Percentiles rank a stretch among this genome's conserved stretches.
Conservation (phyloP, 2,888 invertebrate genomes). For the Encarsia formosa region DNA sequence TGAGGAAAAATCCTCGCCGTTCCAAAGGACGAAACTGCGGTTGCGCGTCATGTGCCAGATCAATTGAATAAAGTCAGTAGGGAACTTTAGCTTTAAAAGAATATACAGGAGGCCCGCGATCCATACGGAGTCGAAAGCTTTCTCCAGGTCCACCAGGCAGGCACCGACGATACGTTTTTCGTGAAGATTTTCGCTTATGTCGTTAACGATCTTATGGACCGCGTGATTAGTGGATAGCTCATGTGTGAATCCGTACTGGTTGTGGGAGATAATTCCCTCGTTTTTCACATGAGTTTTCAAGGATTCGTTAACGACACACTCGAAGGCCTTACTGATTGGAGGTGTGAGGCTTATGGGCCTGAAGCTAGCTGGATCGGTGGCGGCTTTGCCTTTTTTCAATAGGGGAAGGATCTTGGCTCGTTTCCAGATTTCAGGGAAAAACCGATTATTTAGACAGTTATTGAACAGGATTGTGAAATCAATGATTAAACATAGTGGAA, state of each 20-base stretch:
- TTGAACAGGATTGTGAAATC: conserved; percentile 23
- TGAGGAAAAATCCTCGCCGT: too few species aligned
- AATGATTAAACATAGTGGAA: neutral
- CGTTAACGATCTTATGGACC: conserved; percentile 10
- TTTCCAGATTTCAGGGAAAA: conserved; percentile 34
- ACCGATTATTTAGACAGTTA: conserved; percentile 30
- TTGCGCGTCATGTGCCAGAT: conserved; percentile 15
- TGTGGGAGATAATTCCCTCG: conserved; percentile 20
- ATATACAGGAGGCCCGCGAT: conserved; percentile 20
- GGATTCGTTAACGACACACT: conserved; percentile 23
- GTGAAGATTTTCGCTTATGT: conserved; percentile 5
- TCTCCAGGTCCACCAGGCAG: conserved; percentile 21
- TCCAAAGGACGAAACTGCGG: conserved; percentile 2
- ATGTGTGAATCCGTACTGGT: conserved; percentile 27
- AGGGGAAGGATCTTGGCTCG: conserved; percentile 30
- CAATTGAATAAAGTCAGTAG: conserved; percentile 1
- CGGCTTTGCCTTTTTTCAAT: conserved; percentile 18
- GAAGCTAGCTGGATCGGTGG: conserved; percentile 21
- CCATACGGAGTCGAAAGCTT: conserved; percentile 26
- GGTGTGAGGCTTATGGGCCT: conserved; percentile 29
- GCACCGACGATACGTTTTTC: conserved; percentile 8
- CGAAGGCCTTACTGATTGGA: conserved; percentile 31
- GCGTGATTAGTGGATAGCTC: conserved; percentile 27
- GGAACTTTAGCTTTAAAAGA: conserved; percentile 16
- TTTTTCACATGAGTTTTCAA: neutral